phyloP scores from a whole-genome alignment of 2,888 invertebrate genomes.

The Drosophila histrio region DNA sequence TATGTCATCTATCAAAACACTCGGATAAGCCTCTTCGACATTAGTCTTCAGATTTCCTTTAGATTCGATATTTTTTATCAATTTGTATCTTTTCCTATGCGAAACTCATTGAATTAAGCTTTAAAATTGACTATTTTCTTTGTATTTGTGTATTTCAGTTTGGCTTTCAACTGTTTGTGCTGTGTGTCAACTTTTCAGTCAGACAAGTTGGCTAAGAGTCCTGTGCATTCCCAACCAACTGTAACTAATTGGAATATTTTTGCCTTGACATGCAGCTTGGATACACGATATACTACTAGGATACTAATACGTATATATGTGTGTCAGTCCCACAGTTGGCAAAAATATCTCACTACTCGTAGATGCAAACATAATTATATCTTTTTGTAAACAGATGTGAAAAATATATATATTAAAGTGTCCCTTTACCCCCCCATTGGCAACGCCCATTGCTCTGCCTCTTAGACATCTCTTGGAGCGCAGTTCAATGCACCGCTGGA shows the following conservation, averaged over 20 bases:
- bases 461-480: conserved; percentile 13
- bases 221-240: conserved; percentile 35
- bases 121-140: not conserved
- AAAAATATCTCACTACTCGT: not conserved
- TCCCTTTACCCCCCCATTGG: not conserved
- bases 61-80: too few relatives aligned
- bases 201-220: conserved; percentile 20
- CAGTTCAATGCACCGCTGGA: conserved; percentile 72
- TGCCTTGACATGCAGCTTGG: conserved; percentile 28
- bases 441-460: not conserved
- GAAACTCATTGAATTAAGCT: not conserved
- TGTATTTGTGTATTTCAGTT: not conserved
- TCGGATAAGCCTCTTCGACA: too few relatives aligned
- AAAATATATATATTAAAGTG: conserved; percentile 33
- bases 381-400: not conserved
- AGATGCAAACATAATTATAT: conserved; percentile 39
- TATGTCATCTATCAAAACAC: too few relatives aligned
- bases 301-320: not conserved
- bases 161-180: conserved; percentile 7
- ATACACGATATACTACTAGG: not conserved
- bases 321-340: not conserved
- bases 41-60: too few relatives aligned
- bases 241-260: conserved; percentile 65
- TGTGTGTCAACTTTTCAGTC: conserved; percentile 21
- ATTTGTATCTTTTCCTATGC: too few relatives aligned